Evolutionary conservation across 2,797 vertebrate genomes (phyloP), one percentile per base, ranked within the genome.

Genomic region (Dromococcyx pavoninus): DNA sequence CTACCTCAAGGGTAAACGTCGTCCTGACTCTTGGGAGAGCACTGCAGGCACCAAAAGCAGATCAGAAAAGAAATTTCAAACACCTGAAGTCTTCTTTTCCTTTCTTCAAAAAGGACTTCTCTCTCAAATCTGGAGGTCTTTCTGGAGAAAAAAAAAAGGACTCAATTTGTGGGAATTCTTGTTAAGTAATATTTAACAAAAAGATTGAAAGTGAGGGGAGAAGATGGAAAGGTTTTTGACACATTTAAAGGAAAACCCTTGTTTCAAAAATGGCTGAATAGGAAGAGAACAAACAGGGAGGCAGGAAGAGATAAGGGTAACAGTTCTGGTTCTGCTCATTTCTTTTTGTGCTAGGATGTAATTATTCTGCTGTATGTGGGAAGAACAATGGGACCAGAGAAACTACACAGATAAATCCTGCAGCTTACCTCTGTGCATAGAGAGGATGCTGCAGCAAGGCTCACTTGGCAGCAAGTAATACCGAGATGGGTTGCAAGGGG

Each of bases 381-480:
- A 82, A 84, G 79, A 86, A 86, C 66, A 91, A 67, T 24, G 67
- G 43, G 62, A 58, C 33, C 0, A 0, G 33, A 44, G 57, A 43
- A 89, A 30, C 10, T 13, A 37, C 60, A 14, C 4, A 43, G 89
- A 61, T 18, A 65, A 91, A 88, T 86, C 35, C 73, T 65, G 41
- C 51, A 51, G 2, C 24, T n/a, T n/a, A 11, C 41, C 37, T 25
- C 22, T 7, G 7, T 6, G 21, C 14, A 9, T 5, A 32, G 17
- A n/a, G 22, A 30, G 15, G 39, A 62, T 7, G 6, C 53, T 53
- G 71, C 77, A 60, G 57, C 4, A 1, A 41, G 64, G 9, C 39
- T 62, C 28, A 1, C 19, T 32, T 0, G 0, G 30, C 18, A 43
- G 37, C 46, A 41, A 9, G 12, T 7, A 13, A 16, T 1, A 0